Evolutionary conservation across 64 coral and sea anemone species (phyloP).

Genomic region (Pocillopora damicornis): DNA sequence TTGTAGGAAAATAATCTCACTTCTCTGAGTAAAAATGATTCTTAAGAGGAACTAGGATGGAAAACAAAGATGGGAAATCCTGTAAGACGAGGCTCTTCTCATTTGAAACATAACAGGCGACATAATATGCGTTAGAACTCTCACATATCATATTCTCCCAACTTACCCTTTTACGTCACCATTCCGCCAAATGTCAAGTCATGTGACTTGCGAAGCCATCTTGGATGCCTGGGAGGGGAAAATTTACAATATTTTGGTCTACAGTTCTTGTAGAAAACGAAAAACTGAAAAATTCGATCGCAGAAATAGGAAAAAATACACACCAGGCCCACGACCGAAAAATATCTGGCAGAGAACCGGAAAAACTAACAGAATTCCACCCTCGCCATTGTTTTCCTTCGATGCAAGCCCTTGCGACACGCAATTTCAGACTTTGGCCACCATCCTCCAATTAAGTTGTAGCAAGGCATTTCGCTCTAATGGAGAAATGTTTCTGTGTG

Average conservation of each 20-base stretch:
- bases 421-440: neutral
- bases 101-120: neutral
- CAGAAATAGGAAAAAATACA: slow-evolving; percentile 12
- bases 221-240: slow-evolving; percentile 61
- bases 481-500: slow-evolving; percentile 12
- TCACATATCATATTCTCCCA: slow-evolving; percentile 57
- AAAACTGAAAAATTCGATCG: slow-evolving; percentile 32
- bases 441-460: neutral
- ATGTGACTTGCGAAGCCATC: slow-evolving; percentile 86
- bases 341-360: neutral
- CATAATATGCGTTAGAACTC: neutral
- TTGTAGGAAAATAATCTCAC: neutral
- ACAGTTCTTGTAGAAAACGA: slow-evolving; percentile 47
- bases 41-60: neutral
- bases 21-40: neutral
- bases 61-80: neutral
- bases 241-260: slow-evolving; percentile 5
- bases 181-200: neutral
- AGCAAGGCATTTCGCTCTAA: neutral
- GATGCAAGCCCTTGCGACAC: neutral
- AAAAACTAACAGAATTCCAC: slow-evolving; percentile 2
- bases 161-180: slow-evolving; percentile 51
- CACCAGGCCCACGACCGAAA: neutral
- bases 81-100: neutral
- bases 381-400: slow-evolving; percentile 34